Conservation (phyloP, 2,113 vertebrate species). For the Tachycineta bicolor region DNA sequence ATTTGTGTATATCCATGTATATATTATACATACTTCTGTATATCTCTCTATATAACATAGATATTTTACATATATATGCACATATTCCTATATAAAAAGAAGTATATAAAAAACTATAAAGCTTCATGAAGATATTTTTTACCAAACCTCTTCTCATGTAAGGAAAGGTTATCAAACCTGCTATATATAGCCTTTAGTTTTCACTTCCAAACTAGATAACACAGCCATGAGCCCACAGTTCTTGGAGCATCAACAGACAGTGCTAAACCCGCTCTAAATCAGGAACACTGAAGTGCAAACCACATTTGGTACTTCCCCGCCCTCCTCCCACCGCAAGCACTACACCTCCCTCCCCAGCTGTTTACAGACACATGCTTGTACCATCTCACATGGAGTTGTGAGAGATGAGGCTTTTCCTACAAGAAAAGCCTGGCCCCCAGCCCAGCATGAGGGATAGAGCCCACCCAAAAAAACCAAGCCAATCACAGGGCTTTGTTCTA, state of each 20-base stretch:
- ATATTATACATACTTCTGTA: background rate
- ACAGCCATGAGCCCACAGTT: background rate
- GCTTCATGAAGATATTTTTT: background rate
- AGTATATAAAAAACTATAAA: background rate
- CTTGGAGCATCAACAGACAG: background rate
- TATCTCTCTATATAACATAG: background rate
- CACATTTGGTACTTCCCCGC: background rate
- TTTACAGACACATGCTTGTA: accelerated
- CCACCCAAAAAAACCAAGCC: background rate
- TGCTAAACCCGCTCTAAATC: background rate
- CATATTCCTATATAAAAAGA: background rate
- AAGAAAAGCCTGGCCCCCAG: background rate
- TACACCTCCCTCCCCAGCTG: background rate
- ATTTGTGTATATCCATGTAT: background rate
- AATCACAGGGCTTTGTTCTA: background rate
- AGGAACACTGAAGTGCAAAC: background rate
- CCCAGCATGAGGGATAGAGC: background rate
- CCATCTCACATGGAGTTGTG: background rate
- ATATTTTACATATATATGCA: background rate
- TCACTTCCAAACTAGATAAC: background rate
- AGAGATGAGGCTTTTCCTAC: background rate
- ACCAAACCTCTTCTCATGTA: background rate
- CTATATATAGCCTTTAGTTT: background rate
- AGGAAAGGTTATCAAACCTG: background rate
- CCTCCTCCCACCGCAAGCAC: background rate